These are phyloP conservation scores for Physeter macrocephalus DNA, from an alignment of 2,113 vertebrate genomes.

Conservation along the genomic window DNA sequence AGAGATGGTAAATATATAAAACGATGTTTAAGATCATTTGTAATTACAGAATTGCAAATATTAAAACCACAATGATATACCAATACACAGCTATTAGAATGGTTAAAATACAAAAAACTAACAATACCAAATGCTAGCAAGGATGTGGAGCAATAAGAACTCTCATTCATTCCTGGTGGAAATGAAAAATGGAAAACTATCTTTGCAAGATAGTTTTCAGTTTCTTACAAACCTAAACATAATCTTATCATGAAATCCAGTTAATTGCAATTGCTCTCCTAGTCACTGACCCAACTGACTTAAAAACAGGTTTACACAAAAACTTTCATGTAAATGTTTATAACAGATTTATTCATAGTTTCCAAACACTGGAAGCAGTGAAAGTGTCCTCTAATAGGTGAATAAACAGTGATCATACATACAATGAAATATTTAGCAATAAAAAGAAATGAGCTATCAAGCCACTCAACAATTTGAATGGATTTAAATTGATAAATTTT, in stretches of 20 bases:
- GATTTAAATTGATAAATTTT: no score
- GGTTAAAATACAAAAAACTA: no score
- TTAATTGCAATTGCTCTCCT: neutral
- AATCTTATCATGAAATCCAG: neutral
- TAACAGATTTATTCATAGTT: neutral
- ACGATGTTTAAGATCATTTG: neutral
- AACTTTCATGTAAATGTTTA: neutral
- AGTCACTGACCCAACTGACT: neutral
- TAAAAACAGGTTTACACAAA: neutral
- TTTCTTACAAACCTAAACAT: neutral
- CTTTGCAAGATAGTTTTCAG: neutral
- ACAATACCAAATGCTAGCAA: no score
- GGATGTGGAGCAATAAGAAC: no score
- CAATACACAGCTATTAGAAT: no score
- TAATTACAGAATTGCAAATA: neutral
- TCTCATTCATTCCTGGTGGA: no score
- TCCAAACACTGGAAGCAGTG: neutral
- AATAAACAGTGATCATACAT: no score
- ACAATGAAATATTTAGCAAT: no score
- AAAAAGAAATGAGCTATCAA: no score
- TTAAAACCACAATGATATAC: no score
- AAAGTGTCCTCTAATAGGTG: neutral
- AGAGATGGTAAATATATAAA: neutral
- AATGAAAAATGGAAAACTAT: neutral
- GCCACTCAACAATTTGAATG: no score